Percentiles rank a stretch among this genome's conserved stretches.
Evolutionary conservation across 2,888 invertebrate genomes (phyloP).

Genomic region (Microctonus hyperodae): DNA sequence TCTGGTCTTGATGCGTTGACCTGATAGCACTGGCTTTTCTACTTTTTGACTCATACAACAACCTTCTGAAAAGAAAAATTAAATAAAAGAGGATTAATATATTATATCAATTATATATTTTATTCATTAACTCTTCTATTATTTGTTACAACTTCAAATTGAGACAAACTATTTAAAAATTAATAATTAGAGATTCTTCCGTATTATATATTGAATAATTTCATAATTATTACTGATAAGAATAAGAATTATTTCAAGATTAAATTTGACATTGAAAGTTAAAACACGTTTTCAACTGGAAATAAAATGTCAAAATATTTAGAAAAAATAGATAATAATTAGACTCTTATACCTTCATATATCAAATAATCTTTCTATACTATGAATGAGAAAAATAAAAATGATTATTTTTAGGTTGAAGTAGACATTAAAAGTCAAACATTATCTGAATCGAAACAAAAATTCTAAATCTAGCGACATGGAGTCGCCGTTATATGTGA

Average conservation of each 20-base stretch:
- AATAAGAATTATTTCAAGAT: background rate
- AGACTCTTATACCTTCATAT: no score
- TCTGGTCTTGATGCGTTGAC: constrained; percentile 99
- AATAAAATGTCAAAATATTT: no score
- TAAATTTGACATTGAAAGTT: background rate
- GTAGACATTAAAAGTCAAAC: no score
- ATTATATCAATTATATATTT: background rate
- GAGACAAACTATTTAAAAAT: no score
- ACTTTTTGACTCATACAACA: constrained; percentile 99
- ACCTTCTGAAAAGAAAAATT: constrained; percentile 73
- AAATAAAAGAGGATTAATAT: constrained; percentile 11
- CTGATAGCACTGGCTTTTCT: constrained; percentile 99
- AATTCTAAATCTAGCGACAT: background rate
- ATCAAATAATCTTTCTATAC: no score
- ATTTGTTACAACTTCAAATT: background rate
- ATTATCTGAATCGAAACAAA: background rate
- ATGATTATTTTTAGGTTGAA: no score
- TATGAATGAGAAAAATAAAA: no score
- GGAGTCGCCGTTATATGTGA: background rate
- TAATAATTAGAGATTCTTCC: no score
- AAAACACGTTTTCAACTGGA: background rate
- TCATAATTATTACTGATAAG: constrained; percentile 2
- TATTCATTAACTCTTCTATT: constrained; percentile 17
- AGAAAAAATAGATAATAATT: no score
- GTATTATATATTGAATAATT: no score